Base-by-base conservation (phyloP, 2,888 invertebrate genomes). In the Heteromurus nitidus region DNA sequence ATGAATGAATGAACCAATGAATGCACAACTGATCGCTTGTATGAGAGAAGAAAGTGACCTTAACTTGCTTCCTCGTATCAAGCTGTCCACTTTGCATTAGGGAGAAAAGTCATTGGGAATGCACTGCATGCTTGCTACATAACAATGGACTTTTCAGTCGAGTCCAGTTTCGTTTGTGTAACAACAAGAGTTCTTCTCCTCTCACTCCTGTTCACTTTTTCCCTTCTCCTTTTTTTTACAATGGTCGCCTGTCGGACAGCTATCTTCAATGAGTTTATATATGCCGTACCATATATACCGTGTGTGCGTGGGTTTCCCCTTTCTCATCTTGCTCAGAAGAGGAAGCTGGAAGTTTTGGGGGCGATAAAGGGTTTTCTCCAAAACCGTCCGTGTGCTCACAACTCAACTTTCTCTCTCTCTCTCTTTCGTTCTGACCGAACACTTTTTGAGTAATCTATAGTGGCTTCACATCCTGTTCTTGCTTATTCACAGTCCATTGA, bases 391-490 rank as follows among this genome's bases (percentile, higher is more conserved):
- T 36, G 20, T 30, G 53, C 31, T 18, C 28, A 44, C 70, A 75
- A 47, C 62, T 72, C 60, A 83, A 80, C 77, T 83, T 85, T 85
- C 84, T 77, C 36, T 36, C 36, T n/a, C n/a, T n/a, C n/a, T n/a
- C n/a, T 67, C 42, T 68, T 30, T 76, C 84, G 85, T 84, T 85
- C 75, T 82, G 82, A 77, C 83, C 82, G 79, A 83, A 82, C 86
- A 84, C 83, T 83, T 86, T 80, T 86, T 86, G 86, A 86, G 86
- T 86, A 86, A 86, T 86, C 86, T 86, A 86, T 86, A 86, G 70
- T 84, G 82, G 82, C 83, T 85, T 86, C 83, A 85, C 85, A 83
- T 85, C 85, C 85, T 85, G 76, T 85, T 80, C 82, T 80, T 83
- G 76, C 80, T 82, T 83, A 85, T 85, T 85, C 83, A 83, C 85